A percentile compares a stretch with the other conserved stretches of the same genome.
phyloP scores from a whole-genome alignment of 2,888 invertebrate species.

The Eupithecia tripunctaria region DNA sequence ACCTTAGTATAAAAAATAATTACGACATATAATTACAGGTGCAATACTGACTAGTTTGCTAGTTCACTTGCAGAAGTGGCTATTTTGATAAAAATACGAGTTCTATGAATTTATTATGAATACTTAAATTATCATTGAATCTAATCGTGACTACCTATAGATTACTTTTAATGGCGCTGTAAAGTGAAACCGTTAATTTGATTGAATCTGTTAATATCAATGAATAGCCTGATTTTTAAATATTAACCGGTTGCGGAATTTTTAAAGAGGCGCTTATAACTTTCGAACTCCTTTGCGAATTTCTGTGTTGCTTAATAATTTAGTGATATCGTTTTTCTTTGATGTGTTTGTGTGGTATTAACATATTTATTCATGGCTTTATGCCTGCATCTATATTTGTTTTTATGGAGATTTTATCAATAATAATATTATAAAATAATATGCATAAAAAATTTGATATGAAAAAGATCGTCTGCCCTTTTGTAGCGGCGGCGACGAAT shows the following conservation, averaged over 20 bases:
- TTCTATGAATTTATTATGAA: too few species aligned
- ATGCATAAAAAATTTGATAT: neutral
- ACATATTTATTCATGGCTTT: slow-evolving; percentile 16
- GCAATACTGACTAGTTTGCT: too few species aligned
- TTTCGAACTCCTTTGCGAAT: neutral
- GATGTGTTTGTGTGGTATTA: slow-evolving; percentile 20
- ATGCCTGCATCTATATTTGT: neutral
- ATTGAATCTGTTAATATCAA: slow-evolving; percentile 32
- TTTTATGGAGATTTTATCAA: neutral
- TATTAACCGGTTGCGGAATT: slow-evolving; percentile 41
- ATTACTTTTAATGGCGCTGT: neutral
- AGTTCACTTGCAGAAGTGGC: too few species aligned
- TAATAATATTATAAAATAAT: too few species aligned
- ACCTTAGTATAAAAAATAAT: too few species aligned
- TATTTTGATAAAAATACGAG: too few species aligned
- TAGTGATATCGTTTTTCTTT: neutral
- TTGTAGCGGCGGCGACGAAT: neutral
- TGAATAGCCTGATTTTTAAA: neutral
- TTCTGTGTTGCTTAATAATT: neutral
- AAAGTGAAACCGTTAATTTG: slow-evolving; percentile 43
- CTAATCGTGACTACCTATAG: neutral
- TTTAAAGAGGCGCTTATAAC: slow-evolving; percentile 10
- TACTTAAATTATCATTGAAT: neutral
- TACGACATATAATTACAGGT: too few species aligned
- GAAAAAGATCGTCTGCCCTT: neutral